Evolutionary conservation across 1,140 invertebrate genomes (phyloP).

Genomic region (Penaeus indicus): DNA sequence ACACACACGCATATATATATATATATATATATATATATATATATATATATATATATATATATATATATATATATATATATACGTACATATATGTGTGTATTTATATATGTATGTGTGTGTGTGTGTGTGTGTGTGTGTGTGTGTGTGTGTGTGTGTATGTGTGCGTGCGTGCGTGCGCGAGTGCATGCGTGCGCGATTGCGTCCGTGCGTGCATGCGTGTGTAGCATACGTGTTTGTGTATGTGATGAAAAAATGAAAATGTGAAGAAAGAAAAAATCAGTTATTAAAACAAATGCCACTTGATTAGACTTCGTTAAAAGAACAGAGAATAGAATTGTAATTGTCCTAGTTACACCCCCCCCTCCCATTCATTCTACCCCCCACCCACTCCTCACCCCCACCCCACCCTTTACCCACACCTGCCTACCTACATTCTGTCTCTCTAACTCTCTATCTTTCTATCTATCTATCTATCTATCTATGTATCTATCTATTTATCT

Average conservation of each 20-base stretch:
- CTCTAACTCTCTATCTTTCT: background rate
- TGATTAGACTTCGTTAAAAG: too few relatives aligned
- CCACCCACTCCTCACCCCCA: background rate
- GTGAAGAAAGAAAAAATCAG: too few relatives aligned
- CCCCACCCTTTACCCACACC: too few relatives aligned
- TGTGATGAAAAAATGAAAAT: too few relatives aligned
- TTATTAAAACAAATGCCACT: too few relatives aligned
- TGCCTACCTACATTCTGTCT: background rate
- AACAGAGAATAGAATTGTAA: background rate
- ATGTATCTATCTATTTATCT: background rate
- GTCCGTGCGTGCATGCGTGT: too few relatives aligned
- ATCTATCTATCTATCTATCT: background rate
- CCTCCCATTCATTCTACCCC: background rate
- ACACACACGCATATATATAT: too few relatives aligned
- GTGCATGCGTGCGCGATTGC: too few relatives aligned
- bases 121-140: slow-evolving; percentile 10
- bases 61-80: slow-evolving; percentile 14
- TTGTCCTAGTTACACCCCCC: too few relatives aligned
- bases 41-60: slow-evolving; percentile 14
- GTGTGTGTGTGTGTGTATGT: background rate
- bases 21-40: slow-evolving; percentile 14
- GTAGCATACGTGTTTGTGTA: too few relatives aligned
- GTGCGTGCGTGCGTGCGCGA: too few relatives aligned
- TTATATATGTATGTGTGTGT: too few relatives aligned
- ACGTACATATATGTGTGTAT: background rate